Evolutionary conservation across 2,113 vertebrate genomes (phyloP).

Genomic region (Tachysurus vachellii): DNA sequence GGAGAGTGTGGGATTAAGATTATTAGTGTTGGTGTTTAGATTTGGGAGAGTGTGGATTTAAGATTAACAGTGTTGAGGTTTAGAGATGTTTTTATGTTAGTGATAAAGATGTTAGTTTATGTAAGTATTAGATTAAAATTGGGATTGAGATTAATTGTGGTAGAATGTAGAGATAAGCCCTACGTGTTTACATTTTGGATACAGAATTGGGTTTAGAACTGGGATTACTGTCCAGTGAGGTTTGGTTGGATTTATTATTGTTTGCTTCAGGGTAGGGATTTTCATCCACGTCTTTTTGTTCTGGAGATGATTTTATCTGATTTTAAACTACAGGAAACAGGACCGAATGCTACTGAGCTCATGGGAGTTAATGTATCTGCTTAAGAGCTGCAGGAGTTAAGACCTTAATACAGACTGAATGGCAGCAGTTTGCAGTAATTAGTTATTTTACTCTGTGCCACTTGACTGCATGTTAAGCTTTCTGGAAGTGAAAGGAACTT

Average conservation of each 20-base stretch:
- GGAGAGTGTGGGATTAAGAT: background rate
- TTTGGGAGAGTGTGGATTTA: too few relatives aligned
- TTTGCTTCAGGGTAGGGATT: background rate
- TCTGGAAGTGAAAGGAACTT: conserved; percentile 65
- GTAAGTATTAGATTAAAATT: background rate
- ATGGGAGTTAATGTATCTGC: background rate
- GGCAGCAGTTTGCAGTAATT: conserved; percentile 5
- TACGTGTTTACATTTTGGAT: background rate
- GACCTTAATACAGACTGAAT: background rate
- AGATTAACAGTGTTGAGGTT: background rate
- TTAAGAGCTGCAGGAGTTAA: background rate
- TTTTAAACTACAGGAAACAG: background rate
- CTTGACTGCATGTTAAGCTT: conserved; percentile 52
- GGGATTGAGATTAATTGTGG: too few relatives aligned
- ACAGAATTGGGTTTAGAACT: background rate
- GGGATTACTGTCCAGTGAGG: too few relatives aligned
- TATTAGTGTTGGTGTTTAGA: background rate
- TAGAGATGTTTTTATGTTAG: background rate
- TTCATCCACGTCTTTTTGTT: background rate
- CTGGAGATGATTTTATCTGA: background rate
- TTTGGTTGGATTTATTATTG: background rate
- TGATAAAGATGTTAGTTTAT: too few relatives aligned
- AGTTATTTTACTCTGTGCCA: conserved; percentile 13
- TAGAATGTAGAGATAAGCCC: background rate
- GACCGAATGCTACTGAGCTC: background rate